A percentile compares a stretch with the other conserved stretches of the same genome.
Conservation (phyloP, 1,140 invertebrate species). For the Drosophila yakuba region DNA sequence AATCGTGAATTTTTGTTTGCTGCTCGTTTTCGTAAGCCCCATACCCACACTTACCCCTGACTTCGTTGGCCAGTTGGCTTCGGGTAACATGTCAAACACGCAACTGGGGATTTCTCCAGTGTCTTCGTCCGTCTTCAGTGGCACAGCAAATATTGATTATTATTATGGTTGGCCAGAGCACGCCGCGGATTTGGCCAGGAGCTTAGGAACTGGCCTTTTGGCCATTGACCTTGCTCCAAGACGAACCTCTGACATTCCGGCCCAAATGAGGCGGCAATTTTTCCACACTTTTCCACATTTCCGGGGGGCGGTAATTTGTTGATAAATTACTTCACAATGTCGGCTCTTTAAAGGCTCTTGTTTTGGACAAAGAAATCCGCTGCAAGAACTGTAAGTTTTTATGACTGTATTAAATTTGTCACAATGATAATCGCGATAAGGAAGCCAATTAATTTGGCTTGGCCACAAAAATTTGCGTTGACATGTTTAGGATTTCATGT, state of each 20-base stretch:
- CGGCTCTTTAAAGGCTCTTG: conserved; percentile 26
- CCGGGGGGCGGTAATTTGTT: conserved; percentile 62
- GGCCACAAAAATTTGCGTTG: conserved; percentile 14
- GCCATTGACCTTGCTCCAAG: conserved; percentile 58
- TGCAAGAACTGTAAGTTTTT: neutral
- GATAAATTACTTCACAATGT: conserved; percentile 52
- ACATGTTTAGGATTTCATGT: conserved; percentile 53
- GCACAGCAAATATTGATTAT: conserved; percentile 73
- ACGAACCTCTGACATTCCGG: conserved; percentile 53
- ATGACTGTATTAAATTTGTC: conserved; percentile 65
- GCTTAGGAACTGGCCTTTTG: conserved; percentile 50
- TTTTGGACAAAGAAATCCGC: neutral
- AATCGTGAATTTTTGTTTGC: conserved; percentile 25
- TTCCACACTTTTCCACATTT: conserved; percentile 35
- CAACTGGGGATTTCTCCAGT: conserved; percentile 50
- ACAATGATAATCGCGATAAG: conserved; percentile 59
- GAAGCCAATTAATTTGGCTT: conserved; percentile 63
- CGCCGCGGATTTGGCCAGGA: conserved; percentile 63
- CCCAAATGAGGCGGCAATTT: conserved; percentile 63
- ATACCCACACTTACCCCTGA: conserved; percentile 16
- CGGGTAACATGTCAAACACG: conserved; percentile 79
- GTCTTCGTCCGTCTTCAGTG: conserved; percentile 15
- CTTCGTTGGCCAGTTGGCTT: conserved; percentile 53
- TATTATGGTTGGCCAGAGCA: conserved; percentile 60
- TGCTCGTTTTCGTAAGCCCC: conserved; percentile 3